Evolutionary conservation across 2,888 invertebrate genomes (phyloP), one percentile per base, ranked within the genome.

Genomic region (Cecidostiba fungosa): DNA sequence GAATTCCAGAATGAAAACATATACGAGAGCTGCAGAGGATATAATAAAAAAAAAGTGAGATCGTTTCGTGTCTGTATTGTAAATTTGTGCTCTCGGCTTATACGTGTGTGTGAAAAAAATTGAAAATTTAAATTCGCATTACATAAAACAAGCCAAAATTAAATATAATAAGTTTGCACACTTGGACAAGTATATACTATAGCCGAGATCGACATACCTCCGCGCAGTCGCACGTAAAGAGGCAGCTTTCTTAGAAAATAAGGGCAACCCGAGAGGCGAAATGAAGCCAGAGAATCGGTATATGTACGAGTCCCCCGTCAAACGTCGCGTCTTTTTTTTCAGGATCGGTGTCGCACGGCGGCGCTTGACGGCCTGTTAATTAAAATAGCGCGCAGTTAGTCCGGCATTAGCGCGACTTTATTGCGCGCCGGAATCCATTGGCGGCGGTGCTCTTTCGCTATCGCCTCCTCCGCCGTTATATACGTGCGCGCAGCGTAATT

Each of bases 321-420:
- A 59, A 59, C 54, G 10, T 23, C n/a, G 16, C 50, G 19, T 8
- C 4, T 23, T n/a, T 59, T 23, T 59, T n/a, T 59, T n/a, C n/a
- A 59, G 1, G 54, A 59, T 59, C 54, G 23, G 54, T 59, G 54
- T 59, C 54, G 54, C n/a, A 23, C 54, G 54, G 54, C 23, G 54
- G 54, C 84, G 82, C 77, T 83, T 59, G 54, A 59, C 54, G 82
- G 73, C 86, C 29, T 82, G 59, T 85, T 83, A 85, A 92, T 92
- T 92, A 92, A 92, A 92, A 92, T 91, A 91, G 91, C 91, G 89
- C 90, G 89, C 90, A 89, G 90, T 91, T 91, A 90, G 90, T 87
- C 88, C 89, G 89, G 89, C 90, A 91, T 91, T 91, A 91, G 91
- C 90, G 90, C 88, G 90, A 88, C 89, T 92, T 91, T 91, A 91